Percentiles rank a stretch among this genome's conserved stretches.
Evolutionary conservation across 2,113 vertebrate species (phyloP).

Genomic region (Odocoileus hemionus): DNA sequence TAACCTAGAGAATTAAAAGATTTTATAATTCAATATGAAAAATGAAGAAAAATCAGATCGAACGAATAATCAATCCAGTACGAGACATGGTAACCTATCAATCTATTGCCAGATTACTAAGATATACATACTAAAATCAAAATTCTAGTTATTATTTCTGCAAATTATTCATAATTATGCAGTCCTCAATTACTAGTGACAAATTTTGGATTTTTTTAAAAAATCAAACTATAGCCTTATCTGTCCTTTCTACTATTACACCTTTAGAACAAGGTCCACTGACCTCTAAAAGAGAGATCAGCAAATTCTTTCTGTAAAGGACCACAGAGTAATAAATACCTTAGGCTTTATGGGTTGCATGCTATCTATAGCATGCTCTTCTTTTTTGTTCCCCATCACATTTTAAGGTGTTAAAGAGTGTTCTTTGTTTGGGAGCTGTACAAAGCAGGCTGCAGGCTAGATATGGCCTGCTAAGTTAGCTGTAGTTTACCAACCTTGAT

Average conservation of each 20-base stretch:
- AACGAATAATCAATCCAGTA: neutral
- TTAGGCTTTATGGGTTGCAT: neutral
- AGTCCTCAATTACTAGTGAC: neutral
- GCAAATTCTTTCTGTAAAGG: neutral
- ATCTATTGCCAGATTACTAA: neutral
- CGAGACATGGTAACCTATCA: neutral
- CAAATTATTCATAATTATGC: neutral
- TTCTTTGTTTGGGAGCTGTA: neutral
- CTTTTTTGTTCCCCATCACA: neutral
- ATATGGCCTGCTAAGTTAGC: neutral
- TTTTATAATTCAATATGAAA: slow-evolving; percentile 26
- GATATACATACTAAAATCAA: neutral
- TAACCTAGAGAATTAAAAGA: slow-evolving; percentile 9
- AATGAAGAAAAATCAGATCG: neutral
- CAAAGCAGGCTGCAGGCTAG: neutral
- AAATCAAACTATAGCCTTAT: neutral
- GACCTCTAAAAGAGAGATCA: neutral
- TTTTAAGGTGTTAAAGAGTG: slow-evolving; percentile 3
- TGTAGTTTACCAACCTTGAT: neutral
- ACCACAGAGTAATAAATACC: neutral
- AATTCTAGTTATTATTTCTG: neutral
- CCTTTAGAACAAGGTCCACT: neutral
- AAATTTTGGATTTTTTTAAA: neutral
- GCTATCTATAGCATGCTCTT: neutral
- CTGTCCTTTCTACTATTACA: neutral